These are phyloP conservation scores for Lepisosteus oculatus DNA, from an alignment of 2,113 vertebrate genomes.

Conservation along the genomic window DNA sequence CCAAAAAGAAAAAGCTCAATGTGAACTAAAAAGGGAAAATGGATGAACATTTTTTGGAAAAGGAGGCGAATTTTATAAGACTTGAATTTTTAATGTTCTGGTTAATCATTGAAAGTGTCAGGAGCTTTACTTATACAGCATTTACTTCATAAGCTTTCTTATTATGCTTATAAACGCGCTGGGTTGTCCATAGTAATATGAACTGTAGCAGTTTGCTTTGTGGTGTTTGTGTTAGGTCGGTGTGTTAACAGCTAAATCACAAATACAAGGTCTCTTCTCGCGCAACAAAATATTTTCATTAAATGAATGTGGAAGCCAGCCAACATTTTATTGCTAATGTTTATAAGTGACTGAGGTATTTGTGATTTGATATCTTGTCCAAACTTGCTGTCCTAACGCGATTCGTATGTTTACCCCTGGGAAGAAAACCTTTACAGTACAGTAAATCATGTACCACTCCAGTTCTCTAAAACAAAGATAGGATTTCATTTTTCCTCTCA, in stretches of 20 bases:
- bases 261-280: not conserved
- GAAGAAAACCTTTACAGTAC: not conserved
- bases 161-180: not conserved
- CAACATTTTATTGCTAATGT: not conserved
- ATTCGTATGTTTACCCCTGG: not conserved
- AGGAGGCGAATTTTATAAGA: not conserved
- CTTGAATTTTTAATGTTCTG: not conserved
- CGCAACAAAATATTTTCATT: not conserved
- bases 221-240: not conserved
- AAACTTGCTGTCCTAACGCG: conserved; percentile 1
- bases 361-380: not conserved
- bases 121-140: too few species aligned
- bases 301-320: not conserved
- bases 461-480: not conserved
- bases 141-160: too few species aligned
- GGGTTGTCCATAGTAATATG: not conserved
- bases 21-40: too few species aligned
- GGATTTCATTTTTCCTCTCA: too few species aligned
- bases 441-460: not conserved
- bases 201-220: not conserved
- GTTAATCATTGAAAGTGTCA: too few species aligned
- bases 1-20: too few species aligned
- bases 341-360: not conserved
- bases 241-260: not conserved
- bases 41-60: too few species aligned